phyloP scores from a whole-genome alignment of 64 coral and sea anemone species.

The Montipora efflorescens region DNA sequence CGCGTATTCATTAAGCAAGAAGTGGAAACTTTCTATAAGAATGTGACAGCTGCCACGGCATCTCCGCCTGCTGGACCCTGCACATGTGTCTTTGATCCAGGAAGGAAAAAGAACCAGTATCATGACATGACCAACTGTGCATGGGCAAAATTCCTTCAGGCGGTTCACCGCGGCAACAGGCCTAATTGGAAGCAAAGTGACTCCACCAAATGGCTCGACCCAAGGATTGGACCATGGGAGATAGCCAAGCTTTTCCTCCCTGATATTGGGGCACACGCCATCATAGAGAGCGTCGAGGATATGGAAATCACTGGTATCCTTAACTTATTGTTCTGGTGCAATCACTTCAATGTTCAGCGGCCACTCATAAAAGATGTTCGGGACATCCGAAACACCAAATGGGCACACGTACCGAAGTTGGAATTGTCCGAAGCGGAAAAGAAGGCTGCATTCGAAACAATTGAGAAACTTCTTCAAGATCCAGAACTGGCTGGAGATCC shows the following conservation, averaged over 20 bases:
- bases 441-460: neutral
- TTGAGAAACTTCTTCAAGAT: slow-evolving; percentile 47
- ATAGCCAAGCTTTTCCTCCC: slow-evolving; percentile 78
- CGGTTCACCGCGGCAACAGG: neutral
- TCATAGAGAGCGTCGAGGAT: neutral
- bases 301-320: slow-evolving; percentile 48
- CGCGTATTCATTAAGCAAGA: too few relatives aligned
- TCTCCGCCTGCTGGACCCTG: too few relatives aligned
- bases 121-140: neutral
- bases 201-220: neutral
- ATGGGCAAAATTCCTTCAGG: neutral
- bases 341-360: slow-evolving; percentile 40
- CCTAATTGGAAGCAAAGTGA: slow-evolving; percentile 13
- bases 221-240: slow-evolving; percentile 33
- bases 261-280: neutral
- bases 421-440: neutral
- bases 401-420: slow-evolving; percentile 10
- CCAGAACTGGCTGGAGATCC: neutral
- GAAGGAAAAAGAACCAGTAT: neutral
- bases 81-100: too few relatives aligned
- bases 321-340: slow-evolving; percentile 62
- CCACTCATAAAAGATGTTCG: neutral
- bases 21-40: too few relatives aligned
- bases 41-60: too few relatives aligned
- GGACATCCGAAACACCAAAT: slow-evolving; percentile 40